These are phyloP conservation scores for Procambarus clarkii DNA, from an alignment of 1,140 invertebrate genomes.

Conservation along the genomic window DNA sequence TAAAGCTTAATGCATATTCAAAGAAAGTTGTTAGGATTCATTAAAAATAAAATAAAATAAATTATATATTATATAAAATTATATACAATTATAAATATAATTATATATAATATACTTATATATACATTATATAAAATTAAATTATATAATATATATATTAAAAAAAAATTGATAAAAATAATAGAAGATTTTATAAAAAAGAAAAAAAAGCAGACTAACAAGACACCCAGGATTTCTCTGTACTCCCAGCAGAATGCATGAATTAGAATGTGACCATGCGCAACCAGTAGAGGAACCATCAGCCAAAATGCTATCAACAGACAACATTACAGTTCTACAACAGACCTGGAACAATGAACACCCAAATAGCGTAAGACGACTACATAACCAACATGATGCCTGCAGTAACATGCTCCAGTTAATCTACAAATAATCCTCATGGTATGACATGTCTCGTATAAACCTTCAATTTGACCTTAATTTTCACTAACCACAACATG, in stretches of 20 bases:
- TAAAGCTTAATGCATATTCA: not conserved
- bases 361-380: not conserved
- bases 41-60: too few species aligned
- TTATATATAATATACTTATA: not conserved
- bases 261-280: not conserved
- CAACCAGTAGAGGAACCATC: not conserved
- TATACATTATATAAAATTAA: too few species aligned
- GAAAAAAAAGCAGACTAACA: not conserved
- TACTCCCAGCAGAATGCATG: not conserved
- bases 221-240: not conserved
- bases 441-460: not conserved
- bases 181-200: not conserved
- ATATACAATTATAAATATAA: not conserved
- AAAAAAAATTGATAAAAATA: not conserved
- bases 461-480: not conserved
- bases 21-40: not conserved
- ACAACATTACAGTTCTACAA: not conserved
- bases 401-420: not conserved
- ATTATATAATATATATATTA: not conserved
- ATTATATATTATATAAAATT: not conserved
- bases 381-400: not conserved
- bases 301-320: not conserved
- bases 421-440: not conserved
- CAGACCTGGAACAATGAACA: not conserved
- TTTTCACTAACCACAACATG: not conserved